Percentiles rank a stretch among this genome's conserved stretches.
Conservation (phyloP, 2,113 vertebrate genomes). For the Colinus virginianus region DNA sequence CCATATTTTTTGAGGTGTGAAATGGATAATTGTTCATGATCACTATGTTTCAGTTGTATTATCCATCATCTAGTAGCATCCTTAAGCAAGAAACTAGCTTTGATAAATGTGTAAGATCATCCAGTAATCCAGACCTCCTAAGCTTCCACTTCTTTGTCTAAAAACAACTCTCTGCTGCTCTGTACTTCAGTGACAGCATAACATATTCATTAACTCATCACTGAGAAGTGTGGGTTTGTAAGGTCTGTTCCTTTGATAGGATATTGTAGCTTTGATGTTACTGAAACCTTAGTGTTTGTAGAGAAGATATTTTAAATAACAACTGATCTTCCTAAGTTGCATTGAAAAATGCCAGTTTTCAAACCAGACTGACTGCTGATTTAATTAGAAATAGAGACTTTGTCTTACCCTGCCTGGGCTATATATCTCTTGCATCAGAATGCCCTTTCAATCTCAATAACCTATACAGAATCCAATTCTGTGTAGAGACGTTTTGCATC, state of each 20-base stretch:
- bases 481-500: rapidly evolving
- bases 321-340: not conserved
- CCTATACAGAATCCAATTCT: not conserved
- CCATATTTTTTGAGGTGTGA: not conserved
- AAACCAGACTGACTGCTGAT: not conserved
- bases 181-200: not conserved
- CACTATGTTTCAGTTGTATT: not conserved
- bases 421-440: not conserved
- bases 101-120: not conserved
- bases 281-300: not conserved
- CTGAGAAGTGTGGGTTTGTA: not conserved
- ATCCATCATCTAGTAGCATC: not conserved
- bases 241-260: not conserved
- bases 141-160: not conserved
- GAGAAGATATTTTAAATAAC: not conserved
- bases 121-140: rapidly evolving
- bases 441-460: not conserved
- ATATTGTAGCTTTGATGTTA: not conserved
- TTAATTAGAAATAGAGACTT: not conserved
- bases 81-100: not conserved
- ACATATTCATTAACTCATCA: not conserved
- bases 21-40: not conserved
- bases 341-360: not conserved
- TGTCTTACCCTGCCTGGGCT: not conserved
- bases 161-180: not conserved